Base-by-base conservation (phyloP, 2,113 vertebrate species). In the Macquaria ambigua region DNA sequence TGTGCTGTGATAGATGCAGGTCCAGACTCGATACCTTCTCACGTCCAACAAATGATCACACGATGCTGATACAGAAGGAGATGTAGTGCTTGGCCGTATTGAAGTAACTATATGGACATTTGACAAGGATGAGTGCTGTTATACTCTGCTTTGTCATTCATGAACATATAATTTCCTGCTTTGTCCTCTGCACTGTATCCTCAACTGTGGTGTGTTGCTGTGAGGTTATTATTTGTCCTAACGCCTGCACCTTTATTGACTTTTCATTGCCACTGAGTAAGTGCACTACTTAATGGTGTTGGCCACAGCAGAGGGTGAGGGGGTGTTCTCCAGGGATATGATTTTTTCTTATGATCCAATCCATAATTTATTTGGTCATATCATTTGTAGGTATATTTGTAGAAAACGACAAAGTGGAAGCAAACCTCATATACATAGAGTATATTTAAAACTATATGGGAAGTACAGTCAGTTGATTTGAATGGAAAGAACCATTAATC, bases 101-200 rank as follows among this genome's bases (percentile, higher is more conserved):
- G 14, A 41, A 23, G 20, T 18, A 72, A 58, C 39, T 43, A 21
- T n/a, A 8, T 61, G 77, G 31, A 61, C 41, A 48, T 28, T 28
- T 69, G 31, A 74, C 62, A 43, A 14, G 21, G 37, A 31, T 10
- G 7, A 73, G 73, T 23, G 48, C 11, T 10, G 3, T 64, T 37
- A 0, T 25, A 8, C 46, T 73, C 25, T 41, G n/a, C 7, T 61
- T 52, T 18, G 21, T 77, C 72, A 31, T 53, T 11, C 37, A 37
- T 61, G 31, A 58, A 28, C 2, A 6, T 41, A 25, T 43, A 8
- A 56, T 37, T 43, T 84, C 43, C 46, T 53, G 4, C 50, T 61
- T 53, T 74, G 12, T 73, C 73, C 50, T 41, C 31, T 48, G 73
- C 43, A 48, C 71, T 61, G 67, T 28, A 21, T 61, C 11, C n/a